These are phyloP conservation scores for Cotesia typhae DNA, from an alignment of 1,140 invertebrate species.

Conservation along the genomic window DNA sequence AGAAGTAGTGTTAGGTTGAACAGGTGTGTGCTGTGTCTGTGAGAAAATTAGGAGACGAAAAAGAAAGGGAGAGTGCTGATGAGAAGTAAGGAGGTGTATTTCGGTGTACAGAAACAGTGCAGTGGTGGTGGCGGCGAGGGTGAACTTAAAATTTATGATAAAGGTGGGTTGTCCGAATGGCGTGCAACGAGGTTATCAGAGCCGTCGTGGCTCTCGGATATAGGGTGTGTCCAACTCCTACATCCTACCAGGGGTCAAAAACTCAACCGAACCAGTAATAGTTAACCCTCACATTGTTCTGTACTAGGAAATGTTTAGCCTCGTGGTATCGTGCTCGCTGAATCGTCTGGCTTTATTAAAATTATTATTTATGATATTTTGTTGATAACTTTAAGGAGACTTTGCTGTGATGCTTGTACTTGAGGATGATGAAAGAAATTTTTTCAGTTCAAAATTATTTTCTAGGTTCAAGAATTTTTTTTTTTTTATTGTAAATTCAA, in stretches of 20 bases:
- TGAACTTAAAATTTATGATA: constrained; percentile 37
- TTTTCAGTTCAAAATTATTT: no score
- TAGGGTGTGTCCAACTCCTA: constrained; percentile 30
- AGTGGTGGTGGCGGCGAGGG: constrained; percentile 18
- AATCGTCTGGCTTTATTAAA: constrained; percentile 8
- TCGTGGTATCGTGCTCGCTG: neutral
- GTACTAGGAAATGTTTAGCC: constrained; percentile 16
- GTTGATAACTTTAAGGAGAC: neutral
- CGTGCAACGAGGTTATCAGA: constrained; percentile 37
- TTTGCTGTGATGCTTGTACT: no score
- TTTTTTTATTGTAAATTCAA: neutral
- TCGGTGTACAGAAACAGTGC: neutral
- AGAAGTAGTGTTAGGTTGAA: neutral
- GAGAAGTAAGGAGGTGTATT: constrained; percentile 3
- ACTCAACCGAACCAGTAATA: constrained; percentile 27
- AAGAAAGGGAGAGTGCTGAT: constrained; percentile 21
- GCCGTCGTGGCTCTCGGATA: constrained; percentile 32
- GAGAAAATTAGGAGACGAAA: constrained; percentile 21
- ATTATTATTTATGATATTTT: neutral
- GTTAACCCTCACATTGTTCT: constrained; percentile 22
- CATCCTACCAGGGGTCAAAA: constrained; percentile 23
- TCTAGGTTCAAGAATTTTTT: neutral
- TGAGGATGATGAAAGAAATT: no score
- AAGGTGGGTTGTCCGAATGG: constrained; percentile 29
- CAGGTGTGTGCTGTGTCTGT: constrained; percentile 6